These are phyloP conservation scores for Dromococcyx pavoninus DNA, from an alignment of 2,797 vertebrate genomes.

Conservation along the genomic window DNA sequence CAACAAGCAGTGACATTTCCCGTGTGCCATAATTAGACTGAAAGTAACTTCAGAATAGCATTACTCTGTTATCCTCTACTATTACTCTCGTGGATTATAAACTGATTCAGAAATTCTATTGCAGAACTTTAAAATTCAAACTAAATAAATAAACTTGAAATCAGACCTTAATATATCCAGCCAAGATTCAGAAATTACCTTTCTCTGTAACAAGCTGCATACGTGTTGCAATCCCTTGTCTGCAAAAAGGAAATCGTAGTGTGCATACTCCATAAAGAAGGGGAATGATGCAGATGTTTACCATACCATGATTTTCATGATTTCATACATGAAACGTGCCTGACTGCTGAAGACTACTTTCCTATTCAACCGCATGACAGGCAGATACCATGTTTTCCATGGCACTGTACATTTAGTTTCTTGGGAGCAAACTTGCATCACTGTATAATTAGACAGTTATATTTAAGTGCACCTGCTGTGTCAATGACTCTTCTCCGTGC, in stretches of 20 bases:
- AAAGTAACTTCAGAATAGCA: background rate
- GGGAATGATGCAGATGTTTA: background rate
- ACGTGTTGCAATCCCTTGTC: background rate
- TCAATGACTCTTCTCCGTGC: slow-evolving; percentile 26
- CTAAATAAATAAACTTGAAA: background rate
- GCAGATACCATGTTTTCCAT: slow-evolving; percentile 11
- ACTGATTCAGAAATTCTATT: background rate
- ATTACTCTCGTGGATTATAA: background rate
- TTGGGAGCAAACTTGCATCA: slow-evolving; percentile 54
- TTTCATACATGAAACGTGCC: slow-evolving; percentile 3
- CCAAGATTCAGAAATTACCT: background rate
- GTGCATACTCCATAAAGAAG: background rate
- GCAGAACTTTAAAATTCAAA: background rate
- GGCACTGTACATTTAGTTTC: slow-evolving; percentile 57
- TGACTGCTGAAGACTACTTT: slow-evolving; percentile 16
- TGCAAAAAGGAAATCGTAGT: background rate
- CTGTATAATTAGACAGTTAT: slow-evolving; percentile 58
- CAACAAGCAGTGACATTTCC: background rate
- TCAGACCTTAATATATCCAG: background rate
- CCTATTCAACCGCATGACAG: slow-evolving; percentile 9
- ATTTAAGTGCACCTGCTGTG: slow-evolving; percentile 65
- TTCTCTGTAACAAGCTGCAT: background rate
- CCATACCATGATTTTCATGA: background rate
- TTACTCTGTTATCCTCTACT: background rate
- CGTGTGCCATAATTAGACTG: background rate